phyloP scores from a whole-genome alignment of 2,113 vertebrate species.

The Corydoras maculifer region DNA sequence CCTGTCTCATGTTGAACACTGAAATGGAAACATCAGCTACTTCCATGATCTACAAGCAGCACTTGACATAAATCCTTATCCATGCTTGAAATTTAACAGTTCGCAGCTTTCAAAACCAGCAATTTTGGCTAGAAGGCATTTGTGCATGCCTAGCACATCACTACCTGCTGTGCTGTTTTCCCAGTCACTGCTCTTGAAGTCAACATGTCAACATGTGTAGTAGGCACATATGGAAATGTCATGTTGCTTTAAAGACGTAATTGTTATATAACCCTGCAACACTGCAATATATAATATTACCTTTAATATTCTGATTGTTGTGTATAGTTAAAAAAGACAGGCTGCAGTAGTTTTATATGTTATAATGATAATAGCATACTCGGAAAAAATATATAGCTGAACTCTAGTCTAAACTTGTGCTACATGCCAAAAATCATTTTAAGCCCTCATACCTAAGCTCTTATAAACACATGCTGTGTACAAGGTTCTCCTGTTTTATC shows the following conservation, averaged over 20 bases:
- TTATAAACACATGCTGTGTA: not conserved
- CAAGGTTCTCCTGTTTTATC: not conserved
- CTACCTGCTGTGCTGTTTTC: not conserved
- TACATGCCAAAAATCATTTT: constrained; percentile 1
- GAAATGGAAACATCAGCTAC: not conserved
- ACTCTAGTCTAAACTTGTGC: constrained; percentile 4
- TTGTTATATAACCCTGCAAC: no score
- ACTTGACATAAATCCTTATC: not conserved
- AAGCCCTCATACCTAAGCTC: not conserved
- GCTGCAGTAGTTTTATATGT: no score
- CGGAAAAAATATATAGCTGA: not conserved
- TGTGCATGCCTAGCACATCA: not conserved
- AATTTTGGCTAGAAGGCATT: not conserved
- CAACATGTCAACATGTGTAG: not conserved
- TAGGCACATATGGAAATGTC: not conserved
- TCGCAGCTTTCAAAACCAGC: not conserved
- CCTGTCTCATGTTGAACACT: not conserved
- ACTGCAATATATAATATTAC: no score
- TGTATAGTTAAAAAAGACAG: no score
- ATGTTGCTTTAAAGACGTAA: not conserved
- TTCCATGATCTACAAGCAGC: not conserved
- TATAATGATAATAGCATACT: no score
- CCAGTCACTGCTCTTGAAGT: not conserved
- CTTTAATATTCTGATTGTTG: no score
- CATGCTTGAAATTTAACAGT: not conserved